Percentiles rank a stretch among this genome's conserved stretches.
phyloP scores from a whole-genome alignment of 2,797 vertebrate species.

The Ammospiza maritima region DNA sequence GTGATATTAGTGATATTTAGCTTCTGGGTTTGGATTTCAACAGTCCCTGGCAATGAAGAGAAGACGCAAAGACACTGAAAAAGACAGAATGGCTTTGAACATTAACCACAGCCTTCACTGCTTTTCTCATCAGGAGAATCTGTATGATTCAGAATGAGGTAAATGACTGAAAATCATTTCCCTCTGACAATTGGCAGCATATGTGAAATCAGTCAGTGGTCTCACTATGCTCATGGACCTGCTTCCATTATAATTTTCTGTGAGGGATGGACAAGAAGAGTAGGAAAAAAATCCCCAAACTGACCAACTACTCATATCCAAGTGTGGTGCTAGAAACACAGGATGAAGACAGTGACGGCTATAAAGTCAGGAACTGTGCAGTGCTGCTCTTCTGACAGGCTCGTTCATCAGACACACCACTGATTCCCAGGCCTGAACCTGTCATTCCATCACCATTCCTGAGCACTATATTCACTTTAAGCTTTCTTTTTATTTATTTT shows the following conservation, averaged over 20 bases:
- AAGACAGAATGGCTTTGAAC: background rate
- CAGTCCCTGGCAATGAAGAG: background rate
- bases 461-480: background rate
- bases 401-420: slow-evolving; percentile 1
- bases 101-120: background rate
- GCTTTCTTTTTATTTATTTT: slow-evolving; percentile 12
- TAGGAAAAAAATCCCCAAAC: background rate
- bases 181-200: background rate
- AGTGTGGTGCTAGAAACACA: background rate
- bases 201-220: background rate
- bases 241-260: background rate
- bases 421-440: background rate
- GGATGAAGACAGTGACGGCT: background rate
- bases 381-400: background rate
- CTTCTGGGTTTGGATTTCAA: background rate
- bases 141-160: background rate
- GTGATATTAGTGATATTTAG: background rate
- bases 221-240: background rate
- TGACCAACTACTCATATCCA: background rate
- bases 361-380: background rate
- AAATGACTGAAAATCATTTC: background rate
- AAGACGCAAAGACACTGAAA: background rate
- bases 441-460: background rate
- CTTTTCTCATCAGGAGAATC: background rate
- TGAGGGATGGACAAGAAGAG: background rate